A percentile compares a stretch with the other conserved stretches of the same genome.
These are phyloP conservation scores for Pseudoips prasinana DNA, from an alignment of 2,888 invertebrate species.

Conservation along the genomic window DNA sequence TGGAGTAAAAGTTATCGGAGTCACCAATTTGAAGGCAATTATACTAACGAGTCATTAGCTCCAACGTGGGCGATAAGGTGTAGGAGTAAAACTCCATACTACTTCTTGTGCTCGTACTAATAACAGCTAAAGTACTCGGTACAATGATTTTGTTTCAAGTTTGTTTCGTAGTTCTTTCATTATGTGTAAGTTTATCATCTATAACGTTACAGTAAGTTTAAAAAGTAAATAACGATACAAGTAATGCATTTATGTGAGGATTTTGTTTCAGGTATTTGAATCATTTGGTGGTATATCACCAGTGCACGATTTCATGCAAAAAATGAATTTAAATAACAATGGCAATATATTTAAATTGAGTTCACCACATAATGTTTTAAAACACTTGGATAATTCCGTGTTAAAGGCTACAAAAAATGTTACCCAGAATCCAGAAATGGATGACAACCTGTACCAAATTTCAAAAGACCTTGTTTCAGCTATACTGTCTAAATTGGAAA, in stretches of 20 bases:
- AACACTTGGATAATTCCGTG: slow-evolving; percentile 64
- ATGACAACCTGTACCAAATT: slow-evolving; percentile 66
- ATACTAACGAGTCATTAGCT: slow-evolving; percentile 17
- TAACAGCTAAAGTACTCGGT: too few species aligned
- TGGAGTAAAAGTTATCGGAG: slow-evolving; percentile 10
- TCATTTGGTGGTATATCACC: slow-evolving; percentile 64
- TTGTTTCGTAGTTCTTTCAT: too few species aligned
- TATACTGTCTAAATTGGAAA: slow-evolving; percentile 67
- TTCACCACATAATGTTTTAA: slow-evolving; percentile 62
- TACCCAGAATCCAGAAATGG: slow-evolving; percentile 69
- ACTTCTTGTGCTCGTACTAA: too few species aligned
- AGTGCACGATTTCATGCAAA: slow-evolving; percentile 62
- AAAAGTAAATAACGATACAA: background rate
- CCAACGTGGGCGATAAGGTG: slow-evolving; percentile 3
- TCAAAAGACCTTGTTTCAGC: slow-evolving; percentile 72
- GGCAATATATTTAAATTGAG: slow-evolving; percentile 45
- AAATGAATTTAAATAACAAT: slow-evolving; percentile 41
- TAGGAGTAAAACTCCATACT: too few species aligned
- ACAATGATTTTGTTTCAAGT: too few species aligned
- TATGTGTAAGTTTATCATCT: background rate
- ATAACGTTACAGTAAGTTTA: background rate
- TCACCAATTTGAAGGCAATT: slow-evolving; percentile 5
- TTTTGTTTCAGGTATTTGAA: slow-evolving; percentile 43
- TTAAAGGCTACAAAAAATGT: slow-evolving; percentile 64
- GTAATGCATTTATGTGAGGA: too few species aligned